Conservation (phyloP, 1,140 invertebrate species). For the Lepidurus packardi region DNA sequence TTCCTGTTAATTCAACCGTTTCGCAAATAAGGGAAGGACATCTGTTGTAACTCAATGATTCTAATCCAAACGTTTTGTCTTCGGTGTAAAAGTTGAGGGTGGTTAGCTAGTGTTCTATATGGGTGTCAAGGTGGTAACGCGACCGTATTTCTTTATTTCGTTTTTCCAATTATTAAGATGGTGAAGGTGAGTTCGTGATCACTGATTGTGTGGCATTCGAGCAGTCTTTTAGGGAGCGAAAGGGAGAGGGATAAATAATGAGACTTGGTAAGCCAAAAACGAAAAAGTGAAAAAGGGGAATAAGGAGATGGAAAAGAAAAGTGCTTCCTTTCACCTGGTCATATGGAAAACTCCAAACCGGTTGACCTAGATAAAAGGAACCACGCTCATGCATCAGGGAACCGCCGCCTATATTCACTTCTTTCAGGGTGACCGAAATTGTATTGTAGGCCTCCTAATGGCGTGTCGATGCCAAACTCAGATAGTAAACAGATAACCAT, state of each 20-base stretch:
- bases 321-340: conserved; percentile 17
- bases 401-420: conserved; percentile 1
- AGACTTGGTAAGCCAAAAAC: conserved; percentile 15
- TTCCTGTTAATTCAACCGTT: too few species aligned
- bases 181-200: conserved; percentile 1
- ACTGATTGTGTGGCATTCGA: conserved; percentile 22
- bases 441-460: background rate
- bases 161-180: background rate
- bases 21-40: too few species aligned
- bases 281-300: background rate
- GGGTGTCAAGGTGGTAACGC: background rate
- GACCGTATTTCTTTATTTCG: background rate
- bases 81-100: background rate
- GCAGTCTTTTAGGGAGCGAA: background rate
- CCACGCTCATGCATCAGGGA: conserved; percentile 17
- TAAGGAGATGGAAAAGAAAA: conserved; percentile 22
- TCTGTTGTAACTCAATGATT: too few species aligned
- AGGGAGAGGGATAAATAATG: conserved; percentile 21
- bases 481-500: background rate
- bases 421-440: conserved; percentile 8
- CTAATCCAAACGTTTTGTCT: too few species aligned
- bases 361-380: conserved; percentile 19
- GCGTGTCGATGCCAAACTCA: background rate
- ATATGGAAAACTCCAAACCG: conserved; percentile 6
- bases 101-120: background rate